Base-by-base conservation (phyloP, 1,140 invertebrate genomes). In the Archivesica marissinica region DNA sequence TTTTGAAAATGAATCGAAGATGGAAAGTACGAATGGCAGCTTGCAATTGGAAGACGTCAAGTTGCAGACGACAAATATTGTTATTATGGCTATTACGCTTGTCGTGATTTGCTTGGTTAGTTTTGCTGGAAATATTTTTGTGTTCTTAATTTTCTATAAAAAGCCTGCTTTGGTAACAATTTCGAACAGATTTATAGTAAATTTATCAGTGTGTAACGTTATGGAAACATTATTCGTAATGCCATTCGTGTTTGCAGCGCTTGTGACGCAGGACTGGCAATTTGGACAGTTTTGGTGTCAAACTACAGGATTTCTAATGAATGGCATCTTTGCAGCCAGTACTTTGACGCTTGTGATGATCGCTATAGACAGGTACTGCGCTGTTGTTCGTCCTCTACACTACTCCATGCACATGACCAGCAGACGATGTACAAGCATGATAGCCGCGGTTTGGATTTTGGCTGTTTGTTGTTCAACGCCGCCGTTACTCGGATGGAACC, bases 341-440 rank as follows among this genome's bases (percentile, higher is more conserved):
- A 95, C 96, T 1, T 94, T 97, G 28, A 96, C 96, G 0, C 96
- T 98, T 7, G 95, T 97, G 11, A 95, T 98, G 13, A 97, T 98
- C 47, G 96, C 97, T 0, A 94, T 97, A 1, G 97, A 98, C 91
- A 96, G 98, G 95, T 98, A 80, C 96, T 97, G 88, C 96, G 97
- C 88, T 96, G 97, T 97, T 77, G 90, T 88, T 66, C 90, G 93
- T 52, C 90, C 88, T 82, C 88, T 88, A 87, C 92, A 92, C 92
- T 94, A 91, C 92, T 87, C 83, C 87, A 96, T 96, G 50, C 95
- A 96, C 52, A 96, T 98, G 28, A 96, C 97, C 76, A 96, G 96
- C 77, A 94, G 96, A 17, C 96, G 96, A 68, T 96, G 96, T 0
- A 95, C 95, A 2, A 90, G 96, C 0, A 94, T 97, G 41, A 97